Evolutionary conservation across 1,140 invertebrate species (phyloP).

Genomic region (Anagrus nilaparvatae): DNA sequence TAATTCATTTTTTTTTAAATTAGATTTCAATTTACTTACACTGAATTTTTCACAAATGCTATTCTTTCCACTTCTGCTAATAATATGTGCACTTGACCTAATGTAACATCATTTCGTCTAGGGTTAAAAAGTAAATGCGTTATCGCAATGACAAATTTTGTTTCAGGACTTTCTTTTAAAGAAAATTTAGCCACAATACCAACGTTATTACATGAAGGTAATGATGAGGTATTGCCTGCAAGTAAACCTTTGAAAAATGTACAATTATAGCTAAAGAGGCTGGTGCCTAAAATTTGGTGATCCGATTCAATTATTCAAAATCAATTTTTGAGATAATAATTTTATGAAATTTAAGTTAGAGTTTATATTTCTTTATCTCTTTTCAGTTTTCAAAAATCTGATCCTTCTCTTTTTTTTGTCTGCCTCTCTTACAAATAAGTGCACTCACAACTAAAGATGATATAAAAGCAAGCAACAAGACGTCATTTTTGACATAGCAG

Average conservation of each 20-base stretch:
- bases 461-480: neutral
- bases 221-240: constrained; percentile 18
- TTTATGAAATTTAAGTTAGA: too few species aligned
- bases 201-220: constrained; percentile 58
- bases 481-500: constrained; percentile 6
- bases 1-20: too few species aligned
- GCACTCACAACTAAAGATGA: constrained; percentile 7
- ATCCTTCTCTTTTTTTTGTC: constrained; percentile 6
- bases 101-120: constrained; percentile 71
- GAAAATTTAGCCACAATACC: constrained; percentile 68
- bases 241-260: constrained; percentile 21
- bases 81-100: constrained; percentile 73
- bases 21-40: constrained; percentile 23
- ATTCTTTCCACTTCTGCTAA: constrained; percentile 74
- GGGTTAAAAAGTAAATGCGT: constrained; percentile 95
- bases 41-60: constrained; percentile 45
- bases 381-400: neutral
- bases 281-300: constrained; percentile 23
- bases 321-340: constrained; percentile 8
- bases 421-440: neutral
- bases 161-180: constrained; percentile 37
- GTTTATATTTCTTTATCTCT: neutral
- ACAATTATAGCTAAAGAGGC: constrained; percentile 21
- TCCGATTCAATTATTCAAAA: constrained; percentile 30
- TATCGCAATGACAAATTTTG: constrained; percentile 68